phyloP scores from a whole-genome alignment of 1,140 invertebrate genomes.

The Sarcophaga peregrina region DNA sequence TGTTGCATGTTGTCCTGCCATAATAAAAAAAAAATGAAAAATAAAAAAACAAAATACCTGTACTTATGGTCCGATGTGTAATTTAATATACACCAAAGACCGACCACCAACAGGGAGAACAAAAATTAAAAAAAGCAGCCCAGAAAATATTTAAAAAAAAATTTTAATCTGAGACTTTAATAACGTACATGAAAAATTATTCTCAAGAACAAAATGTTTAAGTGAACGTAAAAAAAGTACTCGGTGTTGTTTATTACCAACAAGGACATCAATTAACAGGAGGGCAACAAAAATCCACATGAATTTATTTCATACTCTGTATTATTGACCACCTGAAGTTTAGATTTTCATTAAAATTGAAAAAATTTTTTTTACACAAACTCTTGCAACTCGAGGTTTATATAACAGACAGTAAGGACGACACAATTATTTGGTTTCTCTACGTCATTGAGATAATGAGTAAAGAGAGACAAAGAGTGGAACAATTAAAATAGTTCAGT shows the following conservation, averaged over 20 bases:
- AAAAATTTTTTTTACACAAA: too few species aligned
- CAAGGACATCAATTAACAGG: neutral
- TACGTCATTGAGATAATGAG: too few species aligned
- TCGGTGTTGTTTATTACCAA: neutral
- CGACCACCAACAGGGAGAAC: neutral
- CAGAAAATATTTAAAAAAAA: neutral
- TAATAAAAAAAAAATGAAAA: neutral
- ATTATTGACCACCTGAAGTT: neutral
- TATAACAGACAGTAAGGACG: too few species aligned
- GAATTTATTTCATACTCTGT: too few species aligned
- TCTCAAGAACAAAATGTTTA: neutral
- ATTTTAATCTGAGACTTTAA: neutral
- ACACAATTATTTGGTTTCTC: too few species aligned
- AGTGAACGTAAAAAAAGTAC: neutral
- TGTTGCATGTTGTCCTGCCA: constrained; percentile 3
- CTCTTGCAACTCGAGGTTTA: too few species aligned
- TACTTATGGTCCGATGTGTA: neutral
- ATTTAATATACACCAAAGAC: neutral
- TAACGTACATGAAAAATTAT: neutral
- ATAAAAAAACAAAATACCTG: neutral
- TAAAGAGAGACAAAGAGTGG: too few species aligned
- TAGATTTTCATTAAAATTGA: neutral
- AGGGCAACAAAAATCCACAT: neutral
- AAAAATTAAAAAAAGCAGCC: neutral
- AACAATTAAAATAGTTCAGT: too few species aligned